Evolutionary conservation across 2,888 invertebrate species (phyloP).

Genomic region (Baronia brevicornis): DNA sequence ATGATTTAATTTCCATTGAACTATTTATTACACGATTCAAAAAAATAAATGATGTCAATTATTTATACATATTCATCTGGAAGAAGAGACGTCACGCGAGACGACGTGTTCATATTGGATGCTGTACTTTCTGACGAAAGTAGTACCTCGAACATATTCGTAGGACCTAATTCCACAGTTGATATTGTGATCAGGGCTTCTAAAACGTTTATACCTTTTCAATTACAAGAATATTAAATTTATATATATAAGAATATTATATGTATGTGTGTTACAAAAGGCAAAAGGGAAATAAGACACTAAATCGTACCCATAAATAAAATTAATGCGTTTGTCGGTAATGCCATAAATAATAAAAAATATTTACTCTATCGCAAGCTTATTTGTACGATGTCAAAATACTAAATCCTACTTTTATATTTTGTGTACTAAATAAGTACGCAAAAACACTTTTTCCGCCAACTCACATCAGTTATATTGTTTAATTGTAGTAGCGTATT

Average conservation of each 20-base stretch:
- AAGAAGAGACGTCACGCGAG: conserved; percentile 23
- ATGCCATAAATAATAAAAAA: no score
- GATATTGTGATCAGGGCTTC: conserved; percentile 54
- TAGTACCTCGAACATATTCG: conserved; percentile 32
- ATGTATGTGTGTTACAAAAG: neutral
- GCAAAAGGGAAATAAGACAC: neutral
- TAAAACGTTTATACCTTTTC: conserved; percentile 16
- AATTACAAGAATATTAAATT: neutral
- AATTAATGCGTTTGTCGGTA: no score
- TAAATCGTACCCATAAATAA: no score
- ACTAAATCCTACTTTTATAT: no score
- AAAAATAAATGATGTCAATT: conserved; percentile 4
- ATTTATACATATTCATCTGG: conserved; percentile 10
- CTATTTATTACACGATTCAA: neutral
- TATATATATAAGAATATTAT: no score
- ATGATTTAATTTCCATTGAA: neutral
- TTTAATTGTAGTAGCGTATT: no score
- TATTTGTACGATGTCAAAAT: no score
- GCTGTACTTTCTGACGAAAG: conserved; percentile 45
- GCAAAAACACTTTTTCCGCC: no score
- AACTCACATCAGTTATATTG: no score
- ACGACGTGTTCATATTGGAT: conserved; percentile 34
- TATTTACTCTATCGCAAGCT: no score
- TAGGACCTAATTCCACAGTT: conserved; percentile 56
- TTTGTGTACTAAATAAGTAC: no score